A percentile compares a stretch with the other conserved stretches of the same genome.
These are phyloP conservation scores for Allophyes oxyacanthae DNA, from an alignment of 2,888 invertebrate genomes.

Conservation along the genomic window DNA sequence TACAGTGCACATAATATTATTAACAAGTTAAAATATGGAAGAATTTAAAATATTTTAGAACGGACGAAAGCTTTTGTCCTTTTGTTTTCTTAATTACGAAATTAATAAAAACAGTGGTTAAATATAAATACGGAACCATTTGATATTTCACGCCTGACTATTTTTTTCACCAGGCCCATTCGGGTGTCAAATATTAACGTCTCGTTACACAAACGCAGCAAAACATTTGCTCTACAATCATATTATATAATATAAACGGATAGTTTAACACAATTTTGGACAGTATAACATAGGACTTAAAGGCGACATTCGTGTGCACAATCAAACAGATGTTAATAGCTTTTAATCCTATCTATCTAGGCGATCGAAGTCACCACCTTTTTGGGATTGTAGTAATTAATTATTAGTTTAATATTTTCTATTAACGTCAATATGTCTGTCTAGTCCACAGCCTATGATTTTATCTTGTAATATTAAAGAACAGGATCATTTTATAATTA, in stretches of 20 bases:
- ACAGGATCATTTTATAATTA: constrained; percentile 25
- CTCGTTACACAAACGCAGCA: constrained; percentile 33
- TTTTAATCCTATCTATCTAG: constrained; percentile 56
- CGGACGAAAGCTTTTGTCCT: no score
- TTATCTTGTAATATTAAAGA: constrained; percentile 32
- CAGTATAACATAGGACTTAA: constrained; percentile 24
- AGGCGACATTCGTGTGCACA: constrained; percentile 34
- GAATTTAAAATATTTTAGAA: no score
- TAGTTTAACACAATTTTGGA: constrained; percentile 17
- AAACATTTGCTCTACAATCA: constrained; percentile 43
- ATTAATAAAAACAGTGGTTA: no score
- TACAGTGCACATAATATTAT: no score
- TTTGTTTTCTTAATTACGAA: no score
- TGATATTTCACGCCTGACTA: no score
- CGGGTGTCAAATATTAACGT: constrained; percentile 52
- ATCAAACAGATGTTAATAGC: constrained; percentile 52
- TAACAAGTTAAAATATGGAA: no score
- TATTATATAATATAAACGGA: constrained; percentile 27
- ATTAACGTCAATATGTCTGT: constrained; percentile 50
- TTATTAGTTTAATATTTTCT: constrained; percentile 56
- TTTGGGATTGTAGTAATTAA: constrained; percentile 59
- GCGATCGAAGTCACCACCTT: constrained; percentile 62
- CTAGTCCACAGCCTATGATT: constrained; percentile 28
- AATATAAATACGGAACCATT: constrained; percentile 22
- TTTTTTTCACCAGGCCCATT: constrained; percentile 19